Conservation (phyloP, 2,888 invertebrate genomes). For the Eupithecia tripunctaria region DNA sequence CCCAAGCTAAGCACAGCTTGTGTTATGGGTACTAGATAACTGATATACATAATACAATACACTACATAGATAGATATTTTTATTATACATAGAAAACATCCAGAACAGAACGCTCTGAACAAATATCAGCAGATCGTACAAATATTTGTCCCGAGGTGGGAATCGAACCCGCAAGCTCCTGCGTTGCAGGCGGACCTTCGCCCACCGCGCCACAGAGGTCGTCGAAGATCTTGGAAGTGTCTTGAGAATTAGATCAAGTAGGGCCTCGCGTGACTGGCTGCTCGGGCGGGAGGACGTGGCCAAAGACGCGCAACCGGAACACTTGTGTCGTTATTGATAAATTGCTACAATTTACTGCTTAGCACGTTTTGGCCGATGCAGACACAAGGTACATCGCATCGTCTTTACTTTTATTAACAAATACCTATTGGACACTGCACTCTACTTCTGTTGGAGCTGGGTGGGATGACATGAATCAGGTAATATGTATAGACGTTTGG, state of each 20-base stretch:
- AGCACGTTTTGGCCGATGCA: conserved; percentile 54
- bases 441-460: background rate
- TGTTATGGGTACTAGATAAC: no score
- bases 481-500: no score
- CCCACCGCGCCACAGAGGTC: no score
- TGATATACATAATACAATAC: no score
- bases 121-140: no score
- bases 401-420: conserved; percentile 1
- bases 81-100: no score
- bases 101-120: no score
- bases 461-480: background rate
- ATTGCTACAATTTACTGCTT: conserved; percentile 77
- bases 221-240: conserved; percentile 21
- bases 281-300: conserved; percentile 48
- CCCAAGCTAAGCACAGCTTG: no score
- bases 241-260: conserved; percentile 31
- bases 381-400: conserved; percentile 13
- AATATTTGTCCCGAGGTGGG: no score
- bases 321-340: conserved; percentile 83
- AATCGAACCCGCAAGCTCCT: no score
- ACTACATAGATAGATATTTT: no score
- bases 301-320: conserved; percentile 79
- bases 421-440: background rate
- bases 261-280: conserved; percentile 42
- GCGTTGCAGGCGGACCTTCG: no score